Conservation (phyloP, 2,888 invertebrate species). For the Reticulitermes lucifugus region DNA sequence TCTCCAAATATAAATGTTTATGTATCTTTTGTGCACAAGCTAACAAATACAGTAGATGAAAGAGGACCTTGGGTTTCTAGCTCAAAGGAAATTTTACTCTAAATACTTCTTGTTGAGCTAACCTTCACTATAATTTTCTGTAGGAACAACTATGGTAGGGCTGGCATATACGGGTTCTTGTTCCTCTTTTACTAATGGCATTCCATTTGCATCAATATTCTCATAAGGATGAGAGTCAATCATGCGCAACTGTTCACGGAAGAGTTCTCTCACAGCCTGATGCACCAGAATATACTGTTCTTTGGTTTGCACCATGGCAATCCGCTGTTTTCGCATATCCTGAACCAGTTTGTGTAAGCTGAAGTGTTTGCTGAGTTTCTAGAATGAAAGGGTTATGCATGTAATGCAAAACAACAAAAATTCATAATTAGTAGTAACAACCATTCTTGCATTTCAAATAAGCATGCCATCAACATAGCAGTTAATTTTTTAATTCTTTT, state of each 20-base stretch:
- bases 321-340: slow-evolving; percentile 68
- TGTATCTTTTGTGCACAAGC: too few species aligned
- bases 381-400: slow-evolving; percentile 51
- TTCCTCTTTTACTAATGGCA: slow-evolving; percentile 58
- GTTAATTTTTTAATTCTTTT: slow-evolving; percentile 11
- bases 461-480: neutral
- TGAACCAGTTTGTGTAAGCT: slow-evolving; percentile 66
- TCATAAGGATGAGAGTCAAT: slow-evolving; percentile 69
- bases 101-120: neutral
- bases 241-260: slow-evolving; percentile 66
- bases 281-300: slow-evolving; percentile 70
- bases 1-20: too few species aligned
- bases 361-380: slow-evolving; percentile 65
- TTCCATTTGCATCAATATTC: slow-evolving; percentile 64
- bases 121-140: slow-evolving; percentile 40
- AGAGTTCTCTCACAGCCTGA: slow-evolving; percentile 66
- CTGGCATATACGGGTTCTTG: slow-evolving; percentile 60
- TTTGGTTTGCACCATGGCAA: slow-evolving; percentile 67
- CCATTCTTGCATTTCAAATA: neutral
- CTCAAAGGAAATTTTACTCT: too few species aligned
- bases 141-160: neutral
- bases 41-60: too few species aligned
- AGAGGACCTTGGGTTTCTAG: too few species aligned
- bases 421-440: neutral
- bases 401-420: slow-evolving; percentile 4